These are phyloP conservation scores for Phalacrocorax brasilianus DNA, from an alignment of 2,113 vertebrate species.

Conservation along the genomic window DNA sequence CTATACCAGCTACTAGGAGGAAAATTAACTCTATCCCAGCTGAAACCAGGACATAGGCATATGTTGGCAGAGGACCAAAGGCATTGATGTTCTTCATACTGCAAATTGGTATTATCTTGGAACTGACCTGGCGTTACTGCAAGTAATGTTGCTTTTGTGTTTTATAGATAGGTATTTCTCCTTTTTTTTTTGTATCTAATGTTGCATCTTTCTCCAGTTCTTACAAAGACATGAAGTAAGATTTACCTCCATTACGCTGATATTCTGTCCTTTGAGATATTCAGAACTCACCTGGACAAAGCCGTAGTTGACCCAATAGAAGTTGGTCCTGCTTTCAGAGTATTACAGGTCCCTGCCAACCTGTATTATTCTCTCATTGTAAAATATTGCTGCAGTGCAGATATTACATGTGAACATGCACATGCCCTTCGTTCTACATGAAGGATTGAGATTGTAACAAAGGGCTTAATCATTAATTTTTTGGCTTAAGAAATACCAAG, in stretches of 20 bases:
- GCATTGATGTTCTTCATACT: not conserved
- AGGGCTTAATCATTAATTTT: slow-evolving; percentile 26
- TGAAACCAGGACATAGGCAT: too few species aligned
- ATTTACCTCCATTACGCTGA: not conserved
- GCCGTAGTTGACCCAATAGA: not conserved
- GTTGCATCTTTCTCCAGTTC: not conserved
- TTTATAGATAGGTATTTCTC: not conserved
- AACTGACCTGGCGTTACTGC: not conserved
- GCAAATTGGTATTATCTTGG: not conserved
- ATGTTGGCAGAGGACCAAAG: not conserved
- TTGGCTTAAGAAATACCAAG: not conserved
- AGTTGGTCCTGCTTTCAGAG: not conserved
- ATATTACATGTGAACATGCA: not conserved
- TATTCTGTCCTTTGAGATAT: not conserved
- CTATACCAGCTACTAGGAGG: too few species aligned
- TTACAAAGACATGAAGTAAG: not conserved
- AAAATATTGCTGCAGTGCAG: not conserved
- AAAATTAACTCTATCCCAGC: too few species aligned
- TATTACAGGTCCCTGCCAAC: not conserved
- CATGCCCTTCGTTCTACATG: not conserved
- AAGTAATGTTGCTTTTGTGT: not conserved
- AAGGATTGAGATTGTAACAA: not conserved
- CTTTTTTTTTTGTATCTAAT: not conserved
- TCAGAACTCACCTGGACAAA: not conserved
- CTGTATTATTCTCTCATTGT: not conserved